phyloP scores from a whole-genome alignment of 2,797 vertebrate species.

The Gorsachius magnificus region DNA sequence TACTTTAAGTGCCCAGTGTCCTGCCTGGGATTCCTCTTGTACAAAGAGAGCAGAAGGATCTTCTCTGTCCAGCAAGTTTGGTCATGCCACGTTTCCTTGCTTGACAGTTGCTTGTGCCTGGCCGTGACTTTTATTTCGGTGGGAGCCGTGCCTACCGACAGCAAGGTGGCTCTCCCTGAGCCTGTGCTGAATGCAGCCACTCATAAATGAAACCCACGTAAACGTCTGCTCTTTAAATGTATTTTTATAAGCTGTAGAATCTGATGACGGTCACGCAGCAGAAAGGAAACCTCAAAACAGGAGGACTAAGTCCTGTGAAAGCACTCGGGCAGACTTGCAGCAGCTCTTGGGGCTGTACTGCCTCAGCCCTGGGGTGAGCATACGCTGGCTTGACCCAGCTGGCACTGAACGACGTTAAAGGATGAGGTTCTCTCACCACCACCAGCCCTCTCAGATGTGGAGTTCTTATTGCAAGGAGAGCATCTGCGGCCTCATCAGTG shows the following conservation, averaged over 20 bases:
- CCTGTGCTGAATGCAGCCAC: not conserved
- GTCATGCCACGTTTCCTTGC: not conserved
- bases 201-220: not conserved
- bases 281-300: not conserved
- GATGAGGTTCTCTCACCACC: not conserved
- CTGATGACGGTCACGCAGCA: not conserved
- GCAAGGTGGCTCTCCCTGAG: not conserved
- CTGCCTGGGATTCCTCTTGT: not conserved
- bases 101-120: not conserved
- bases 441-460: not conserved
- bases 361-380: not conserved
- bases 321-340: not conserved
- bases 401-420: not conserved
- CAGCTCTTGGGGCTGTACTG: not conserved
- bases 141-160: not conserved
- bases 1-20: not conserved
- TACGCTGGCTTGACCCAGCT: not conserved
- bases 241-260: not conserved
- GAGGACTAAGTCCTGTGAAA: not conserved
- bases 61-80: not conserved
- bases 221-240: not conserved
- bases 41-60: not conserved
- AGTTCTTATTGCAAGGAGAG: not conserved
- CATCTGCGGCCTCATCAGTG: not conserved
- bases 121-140: not conserved